These are phyloP conservation scores for Ridgeia piscesae DNA, from an alignment of 1,140 invertebrate genomes.

Conservation along the genomic window DNA sequence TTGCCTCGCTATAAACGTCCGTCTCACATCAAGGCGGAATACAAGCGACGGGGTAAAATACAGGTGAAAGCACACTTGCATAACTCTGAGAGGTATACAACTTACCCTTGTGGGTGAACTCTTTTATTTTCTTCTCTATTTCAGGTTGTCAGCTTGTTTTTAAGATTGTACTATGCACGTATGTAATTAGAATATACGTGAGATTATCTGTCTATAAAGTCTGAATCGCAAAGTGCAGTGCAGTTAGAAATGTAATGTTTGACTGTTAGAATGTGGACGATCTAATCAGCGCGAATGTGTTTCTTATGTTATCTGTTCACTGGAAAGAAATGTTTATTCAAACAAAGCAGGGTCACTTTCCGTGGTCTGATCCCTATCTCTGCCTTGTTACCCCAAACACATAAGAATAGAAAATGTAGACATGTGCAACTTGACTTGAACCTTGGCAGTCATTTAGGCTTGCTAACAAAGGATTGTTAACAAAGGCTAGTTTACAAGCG, in stretches of 20 bases:
- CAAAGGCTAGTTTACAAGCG: neutral
- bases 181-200: no score
- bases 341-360: neutral
- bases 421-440: neutral
- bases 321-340: neutral
- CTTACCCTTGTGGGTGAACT: constrained; percentile 8
- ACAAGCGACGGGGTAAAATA: constrained; percentile 93
- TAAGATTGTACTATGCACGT: neutral
- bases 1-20: constrained; percentile 59
- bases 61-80: constrained; percentile 61
- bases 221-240: neutral
- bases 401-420: neutral
- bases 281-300: neutral
- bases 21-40: constrained; percentile 95
- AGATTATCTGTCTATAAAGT: no score
- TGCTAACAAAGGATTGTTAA: neutral
- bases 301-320: neutral
- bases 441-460: neutral
- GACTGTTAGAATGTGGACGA: neutral
- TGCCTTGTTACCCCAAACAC: neutral
- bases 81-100: constrained; percentile 2
- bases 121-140: neutral
- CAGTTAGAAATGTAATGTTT: neutral
- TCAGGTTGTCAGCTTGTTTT: neutral
- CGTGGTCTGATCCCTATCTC: neutral